These are phyloP conservation scores for Platycheirus albimanus DNA, from an alignment of 2,888 invertebrate species.

Conservation along the genomic window DNA sequence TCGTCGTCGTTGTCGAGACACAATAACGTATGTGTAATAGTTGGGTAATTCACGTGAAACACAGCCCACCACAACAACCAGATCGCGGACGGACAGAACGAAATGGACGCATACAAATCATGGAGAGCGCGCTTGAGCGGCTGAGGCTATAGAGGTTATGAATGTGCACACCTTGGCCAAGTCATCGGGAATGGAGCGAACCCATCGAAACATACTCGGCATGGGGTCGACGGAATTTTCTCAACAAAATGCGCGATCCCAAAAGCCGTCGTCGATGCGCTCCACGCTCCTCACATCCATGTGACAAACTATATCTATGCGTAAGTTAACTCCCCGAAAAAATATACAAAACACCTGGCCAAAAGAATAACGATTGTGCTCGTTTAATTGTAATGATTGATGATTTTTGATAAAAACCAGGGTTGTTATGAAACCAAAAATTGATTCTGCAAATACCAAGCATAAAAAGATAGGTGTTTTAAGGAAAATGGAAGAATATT, in stretches of 20 bases:
- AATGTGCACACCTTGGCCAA: conserved; percentile 36
- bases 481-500: too few relatives aligned
- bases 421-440: not conserved
- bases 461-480: too few relatives aligned
- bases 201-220: conserved; percentile 63
- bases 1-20: conserved; percentile 39
- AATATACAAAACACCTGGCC: conserved; percentile 59
- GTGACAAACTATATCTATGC: conserved; percentile 65
- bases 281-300: conserved; percentile 23
- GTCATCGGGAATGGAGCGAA: conserved; percentile 12
- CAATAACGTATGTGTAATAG: conserved; percentile 73
- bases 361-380: conserved; percentile 30
- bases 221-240: conserved; percentile 64
- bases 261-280: conserved; percentile 10
- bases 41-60: conserved; percentile 74
- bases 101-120: conserved; percentile 66
- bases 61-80: conserved; percentile 53
- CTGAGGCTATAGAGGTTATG: conserved; percentile 59
- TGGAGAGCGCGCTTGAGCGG: conserved; percentile 43
- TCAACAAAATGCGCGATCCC: conserved; percentile 12
- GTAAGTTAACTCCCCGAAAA: conserved; percentile 53
- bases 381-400: conserved; percentile 68
- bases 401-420: conserved; percentile 27
- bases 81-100: conserved; percentile 35
- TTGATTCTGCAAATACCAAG: not conserved